These are phyloP conservation scores for Drosophila melanica DNA, from an alignment of 1,140 invertebrate species.

Conservation along the genomic window DNA sequence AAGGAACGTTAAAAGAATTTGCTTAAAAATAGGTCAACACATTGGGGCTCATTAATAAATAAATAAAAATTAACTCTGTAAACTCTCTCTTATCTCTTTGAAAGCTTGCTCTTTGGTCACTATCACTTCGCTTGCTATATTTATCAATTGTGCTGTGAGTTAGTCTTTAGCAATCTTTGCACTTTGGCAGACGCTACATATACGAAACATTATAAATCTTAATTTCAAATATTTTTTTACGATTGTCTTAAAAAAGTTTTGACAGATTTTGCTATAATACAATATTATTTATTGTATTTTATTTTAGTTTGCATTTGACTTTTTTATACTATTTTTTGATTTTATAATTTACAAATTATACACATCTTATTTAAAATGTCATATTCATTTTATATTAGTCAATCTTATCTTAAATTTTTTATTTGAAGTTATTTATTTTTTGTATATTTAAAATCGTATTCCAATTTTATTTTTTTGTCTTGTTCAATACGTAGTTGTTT, in stretches of 20 bases:
- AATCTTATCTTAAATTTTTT: too few species aligned
- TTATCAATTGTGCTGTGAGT: conserved; percentile 24
- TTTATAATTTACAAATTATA: neutral
- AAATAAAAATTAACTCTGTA: neutral
- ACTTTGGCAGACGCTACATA: conserved; percentile 51
- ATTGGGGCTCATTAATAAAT: neutral
- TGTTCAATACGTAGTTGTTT: conserved; percentile 8
- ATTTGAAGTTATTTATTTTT: neutral
- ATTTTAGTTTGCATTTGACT: neutral
- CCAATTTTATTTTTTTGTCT: neutral
- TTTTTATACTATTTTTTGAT: neutral
- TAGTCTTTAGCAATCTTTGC: conserved; percentile 49
- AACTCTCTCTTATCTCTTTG: neutral
- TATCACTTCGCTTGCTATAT: conserved; percentile 25
- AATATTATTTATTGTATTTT: neutral
- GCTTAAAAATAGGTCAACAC: neutral
- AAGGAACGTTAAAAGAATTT: conserved; percentile 17
- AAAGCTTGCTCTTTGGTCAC: conserved; percentile 53
- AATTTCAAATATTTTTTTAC: conserved; percentile 21
- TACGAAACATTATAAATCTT: conserved; percentile 62
- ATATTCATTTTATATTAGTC: neutral
- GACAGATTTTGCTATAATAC: neutral
- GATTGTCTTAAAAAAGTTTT: neutral
- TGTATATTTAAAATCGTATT: neutral
- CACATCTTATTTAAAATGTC: neutral